Conservation (phyloP, 2,113 vertebrate genomes). For the Gobiocypris rarus region DNA sequence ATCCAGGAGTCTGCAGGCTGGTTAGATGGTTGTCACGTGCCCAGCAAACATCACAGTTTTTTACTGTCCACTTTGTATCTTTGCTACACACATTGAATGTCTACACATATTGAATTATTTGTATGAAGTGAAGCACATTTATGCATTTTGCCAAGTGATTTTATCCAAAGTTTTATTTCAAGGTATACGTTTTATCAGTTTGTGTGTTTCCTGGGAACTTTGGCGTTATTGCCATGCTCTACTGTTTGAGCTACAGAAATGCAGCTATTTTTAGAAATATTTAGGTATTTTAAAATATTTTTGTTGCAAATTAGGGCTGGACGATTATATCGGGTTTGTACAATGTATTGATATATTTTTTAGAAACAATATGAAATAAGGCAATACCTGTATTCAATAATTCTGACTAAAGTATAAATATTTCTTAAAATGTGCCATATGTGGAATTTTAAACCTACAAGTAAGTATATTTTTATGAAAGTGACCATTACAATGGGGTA, state of each 20-base stretch:
- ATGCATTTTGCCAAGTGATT: neutral
- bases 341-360: no score
- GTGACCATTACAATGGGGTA: no score
- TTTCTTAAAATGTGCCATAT: no score
- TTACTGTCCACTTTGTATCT: neutral
- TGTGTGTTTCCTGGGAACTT: neutral
- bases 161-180: neutral
- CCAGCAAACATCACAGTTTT: conserved; percentile 71
- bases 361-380: no score
- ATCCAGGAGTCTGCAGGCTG: conserved; percentile 96
- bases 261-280: neutral
- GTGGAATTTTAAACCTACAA: no score
- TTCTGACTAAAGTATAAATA: no score
- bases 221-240: neutral
- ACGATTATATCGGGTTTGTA: no score
- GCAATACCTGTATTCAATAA: no score
- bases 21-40: conserved; percentile 97
- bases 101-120: neutral
- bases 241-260: neutral
- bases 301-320: no score
- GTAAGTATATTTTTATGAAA: no score
- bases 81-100: neutral
- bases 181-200: neutral
- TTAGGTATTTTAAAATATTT: no score
- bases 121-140: neutral